These are phyloP conservation scores for Otus sunia DNA, from an alignment of 2,113 vertebrate species.

Conservation along the genomic window DNA sequence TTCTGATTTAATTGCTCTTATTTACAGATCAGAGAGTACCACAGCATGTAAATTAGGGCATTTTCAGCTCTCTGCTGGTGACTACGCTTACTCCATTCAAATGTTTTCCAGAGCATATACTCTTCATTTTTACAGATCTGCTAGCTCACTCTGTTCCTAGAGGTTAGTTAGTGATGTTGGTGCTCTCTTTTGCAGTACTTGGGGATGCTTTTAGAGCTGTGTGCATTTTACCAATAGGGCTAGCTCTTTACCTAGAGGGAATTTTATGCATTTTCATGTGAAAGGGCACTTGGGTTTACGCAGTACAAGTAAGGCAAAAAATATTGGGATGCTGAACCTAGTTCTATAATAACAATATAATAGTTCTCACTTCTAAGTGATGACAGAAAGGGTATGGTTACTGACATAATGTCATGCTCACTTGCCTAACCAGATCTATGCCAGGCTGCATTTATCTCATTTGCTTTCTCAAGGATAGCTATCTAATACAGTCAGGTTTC, in stretches of 20 bases:
- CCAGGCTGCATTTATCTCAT: background rate
- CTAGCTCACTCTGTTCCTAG: background rate
- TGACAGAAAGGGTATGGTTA: background rate
- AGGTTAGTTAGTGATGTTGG: background rate
- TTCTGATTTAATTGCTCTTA: constrained; percentile 14
- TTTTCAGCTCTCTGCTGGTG: background rate
- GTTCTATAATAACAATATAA: background rate
- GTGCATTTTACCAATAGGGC: background rate
- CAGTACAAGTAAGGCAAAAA: background rate
- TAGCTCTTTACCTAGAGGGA: background rate
- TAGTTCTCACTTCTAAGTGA: background rate
- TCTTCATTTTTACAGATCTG: background rate
- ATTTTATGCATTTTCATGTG: background rate
- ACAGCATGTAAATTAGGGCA: background rate
- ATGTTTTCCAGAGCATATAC: background rate
- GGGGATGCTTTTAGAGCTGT: background rate
- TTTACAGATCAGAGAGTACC: constrained; percentile 3
- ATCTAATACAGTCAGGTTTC: background rate
- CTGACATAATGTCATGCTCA: background rate
- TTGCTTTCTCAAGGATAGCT: background rate
- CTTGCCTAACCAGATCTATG: background rate
- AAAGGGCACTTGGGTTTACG: background rate
- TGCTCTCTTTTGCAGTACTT: background rate
- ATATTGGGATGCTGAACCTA: background rate
- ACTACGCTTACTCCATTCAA: background rate